These are phyloP conservation scores for Eospalax fontanierii DNA, from an alignment of 2,797 vertebrate species.

Conservation along the genomic window DNA sequence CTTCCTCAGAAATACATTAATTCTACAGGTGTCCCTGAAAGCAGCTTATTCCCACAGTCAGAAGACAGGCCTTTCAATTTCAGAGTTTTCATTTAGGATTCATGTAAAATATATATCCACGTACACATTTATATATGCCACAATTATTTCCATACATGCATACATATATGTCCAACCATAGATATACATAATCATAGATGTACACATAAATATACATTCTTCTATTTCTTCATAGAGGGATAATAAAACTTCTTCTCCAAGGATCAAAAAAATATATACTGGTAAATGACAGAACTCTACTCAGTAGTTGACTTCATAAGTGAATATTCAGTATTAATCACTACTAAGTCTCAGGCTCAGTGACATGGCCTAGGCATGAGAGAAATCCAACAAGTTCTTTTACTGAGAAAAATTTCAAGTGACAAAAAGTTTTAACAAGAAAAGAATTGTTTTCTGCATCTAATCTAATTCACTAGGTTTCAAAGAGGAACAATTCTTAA, in stretches of 20 bases:
- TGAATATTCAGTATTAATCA: not conserved
- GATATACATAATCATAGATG: not conserved
- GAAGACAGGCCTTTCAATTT: not conserved
- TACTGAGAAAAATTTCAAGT: not conserved
- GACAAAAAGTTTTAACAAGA: not conserved
- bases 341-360: not conserved
- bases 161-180: not conserved
- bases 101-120: too few relatives aligned
- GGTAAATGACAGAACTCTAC: not conserved
- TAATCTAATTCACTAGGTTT: not conserved
- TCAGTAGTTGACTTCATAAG: not conserved
- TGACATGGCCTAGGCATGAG: not conserved
- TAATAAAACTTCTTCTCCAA: not conserved
- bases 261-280: not conserved
- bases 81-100: not conserved
- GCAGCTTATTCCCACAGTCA: not conserved
- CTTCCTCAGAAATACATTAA: not conserved
- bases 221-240: not conserved
- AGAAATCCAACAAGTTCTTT: not conserved
- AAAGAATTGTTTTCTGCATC: not conserved
- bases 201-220: not conserved
- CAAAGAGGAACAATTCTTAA: constrained; percentile 16
- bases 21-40: not conserved
- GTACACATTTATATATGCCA: too few relatives aligned
- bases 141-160: too few relatives aligned